These are phyloP conservation scores for Ophthalmolycus amberensis DNA, from an alignment of 2,113 vertebrate genomes.

Conservation along the genomic window DNA sequence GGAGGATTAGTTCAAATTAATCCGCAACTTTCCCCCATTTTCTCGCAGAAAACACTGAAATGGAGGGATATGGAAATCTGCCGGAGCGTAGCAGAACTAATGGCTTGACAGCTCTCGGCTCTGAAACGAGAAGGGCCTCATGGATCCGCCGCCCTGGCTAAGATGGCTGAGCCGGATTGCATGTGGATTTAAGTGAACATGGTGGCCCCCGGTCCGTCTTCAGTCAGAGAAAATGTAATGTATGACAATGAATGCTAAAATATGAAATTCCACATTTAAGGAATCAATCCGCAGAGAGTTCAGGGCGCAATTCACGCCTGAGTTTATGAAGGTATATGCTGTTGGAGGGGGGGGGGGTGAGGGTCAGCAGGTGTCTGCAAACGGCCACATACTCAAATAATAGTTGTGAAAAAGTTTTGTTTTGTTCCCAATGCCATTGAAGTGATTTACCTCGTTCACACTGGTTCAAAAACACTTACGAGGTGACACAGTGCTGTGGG, in stretches of 20 bases:
- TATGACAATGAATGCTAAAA: slow-evolving; percentile 65
- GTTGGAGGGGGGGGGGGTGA: neutral
- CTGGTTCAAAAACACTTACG: neutral
- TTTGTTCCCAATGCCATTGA: neutral
- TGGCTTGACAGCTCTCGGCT: slow-evolving; percentile 61
- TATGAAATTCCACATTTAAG: slow-evolving; percentile 49
- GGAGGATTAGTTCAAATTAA: slow-evolving; percentile 77
- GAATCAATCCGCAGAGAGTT: slow-evolving; percentile 29
- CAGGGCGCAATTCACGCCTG: neutral
- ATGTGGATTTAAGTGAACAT: slow-evolving; percentile 73
- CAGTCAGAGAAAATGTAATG: slow-evolving; percentile 67
- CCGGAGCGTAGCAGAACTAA: slow-evolving; percentile 75
- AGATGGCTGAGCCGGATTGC: slow-evolving; percentile 76
- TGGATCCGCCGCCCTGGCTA: slow-evolving; percentile 64
- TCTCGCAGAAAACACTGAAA: slow-evolving; percentile 66
- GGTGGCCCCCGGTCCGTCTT: slow-evolving; percentile 40
- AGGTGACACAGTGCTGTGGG: neutral
- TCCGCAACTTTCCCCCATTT: slow-evolving; percentile 77
- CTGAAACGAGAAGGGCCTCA: slow-evolving; percentile 76
- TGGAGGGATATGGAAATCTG: slow-evolving; percentile 75
- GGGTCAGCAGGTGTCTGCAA: neutral
- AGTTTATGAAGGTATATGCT: slow-evolving; percentile 27
- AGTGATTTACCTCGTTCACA: neutral
- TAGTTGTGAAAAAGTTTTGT: too few species aligned
- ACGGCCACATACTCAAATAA: neutral